Evolutionary conservation across 2,113 vertebrate species (phyloP), one percentile per base, ranked within the genome.

Genomic region (Hippotragus niger): DNA sequence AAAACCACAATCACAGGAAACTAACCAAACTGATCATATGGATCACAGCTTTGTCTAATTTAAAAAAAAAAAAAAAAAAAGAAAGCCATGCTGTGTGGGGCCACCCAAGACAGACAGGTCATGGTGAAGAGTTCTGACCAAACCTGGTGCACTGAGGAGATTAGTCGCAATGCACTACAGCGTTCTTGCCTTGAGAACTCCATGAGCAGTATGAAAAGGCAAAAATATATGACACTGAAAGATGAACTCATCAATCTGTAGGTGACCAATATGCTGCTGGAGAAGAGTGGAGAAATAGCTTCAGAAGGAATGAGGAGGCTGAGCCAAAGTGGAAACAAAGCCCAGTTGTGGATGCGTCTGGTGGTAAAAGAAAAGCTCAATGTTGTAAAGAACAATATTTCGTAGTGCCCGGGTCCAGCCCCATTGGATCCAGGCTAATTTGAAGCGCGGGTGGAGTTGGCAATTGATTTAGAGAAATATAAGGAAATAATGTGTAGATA

Each of bases 381-480:
- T 67, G 33, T 3, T 67, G 33, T 36, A n/a, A 67, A 67, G 14
- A 67, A 10, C 64, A n/a, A 67, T 19, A n/a, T 67, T 67, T 8
- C 55, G 9, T 10, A 67, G 16, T 55, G 53, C 53, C 19, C 0
- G 1, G 53, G 19, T 55, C 53, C 53, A 55, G 19, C 19, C 7
- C 21, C 21, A 23, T 7, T 55, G 21, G 19, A 55, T 55, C 21
- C 53, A 55, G 53, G 21, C 19, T 55, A 23, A 55, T 23, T 55
- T 0, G 6, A 55, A 55, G 53, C 0, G 3, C 0, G 0, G 53
- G 8, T 8, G 19, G 53, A 55, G 53, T 55, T 1, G 1, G 19
- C 53, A 23, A 23, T 55, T 55, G 53, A 55, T 55, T 55, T 55
- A 23, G 53, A 55, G 21, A 55, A 21, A 55, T 7, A 55, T 55